Conservation (phyloP, 30 jellyfish, hydroid and myxozoan genomes). For the Rhopilema esculentum region DNA sequence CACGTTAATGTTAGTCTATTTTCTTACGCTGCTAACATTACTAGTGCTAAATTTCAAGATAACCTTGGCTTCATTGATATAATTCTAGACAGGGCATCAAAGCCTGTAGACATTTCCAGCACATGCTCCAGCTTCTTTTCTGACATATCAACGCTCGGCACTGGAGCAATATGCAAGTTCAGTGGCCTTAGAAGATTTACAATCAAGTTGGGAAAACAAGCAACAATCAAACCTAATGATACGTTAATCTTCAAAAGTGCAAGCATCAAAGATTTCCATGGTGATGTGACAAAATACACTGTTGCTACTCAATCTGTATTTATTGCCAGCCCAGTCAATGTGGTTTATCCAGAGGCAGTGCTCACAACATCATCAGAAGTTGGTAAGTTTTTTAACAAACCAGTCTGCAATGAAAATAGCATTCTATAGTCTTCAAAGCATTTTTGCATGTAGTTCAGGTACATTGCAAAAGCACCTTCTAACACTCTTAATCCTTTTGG, state of each 20-base stretch:
- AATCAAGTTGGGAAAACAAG: constrained; percentile 13
- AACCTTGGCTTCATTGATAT: constrained; percentile 10
- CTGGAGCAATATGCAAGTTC: constrained; percentile 17
- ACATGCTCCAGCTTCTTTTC: constrained; percentile 29
- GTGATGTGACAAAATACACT: constrained; percentile 43
- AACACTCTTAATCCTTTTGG: no score
- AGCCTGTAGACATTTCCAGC: not conserved
- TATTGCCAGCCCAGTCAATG: constrained; percentile 11
- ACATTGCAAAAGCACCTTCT: no score
- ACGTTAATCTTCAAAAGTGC: not conserved
- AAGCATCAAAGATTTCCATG: constrained; percentile 9
- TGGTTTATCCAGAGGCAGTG: constrained; percentile 9
- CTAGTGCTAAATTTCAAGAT: constrained; percentile 6
- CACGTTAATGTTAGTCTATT: constrained; percentile 1
- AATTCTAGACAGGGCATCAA: constrained; percentile 7
- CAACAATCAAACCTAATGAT: constrained; percentile 37
- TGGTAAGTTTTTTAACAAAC: constrained; percentile 27
- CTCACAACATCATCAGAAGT: constrained; percentile 22
- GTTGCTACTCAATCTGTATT: constrained; percentile 2
- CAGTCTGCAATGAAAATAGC: no score
- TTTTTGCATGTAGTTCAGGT: not conserved
- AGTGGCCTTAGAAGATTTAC: not conserved
- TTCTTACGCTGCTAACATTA: constrained; percentile 27
- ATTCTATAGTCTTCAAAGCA: no score
- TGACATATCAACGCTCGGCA: constrained; percentile 27